Base-by-base conservation (phyloP, 1,140 invertebrate genomes). In the Tachypleus tridentatus region DNA sequence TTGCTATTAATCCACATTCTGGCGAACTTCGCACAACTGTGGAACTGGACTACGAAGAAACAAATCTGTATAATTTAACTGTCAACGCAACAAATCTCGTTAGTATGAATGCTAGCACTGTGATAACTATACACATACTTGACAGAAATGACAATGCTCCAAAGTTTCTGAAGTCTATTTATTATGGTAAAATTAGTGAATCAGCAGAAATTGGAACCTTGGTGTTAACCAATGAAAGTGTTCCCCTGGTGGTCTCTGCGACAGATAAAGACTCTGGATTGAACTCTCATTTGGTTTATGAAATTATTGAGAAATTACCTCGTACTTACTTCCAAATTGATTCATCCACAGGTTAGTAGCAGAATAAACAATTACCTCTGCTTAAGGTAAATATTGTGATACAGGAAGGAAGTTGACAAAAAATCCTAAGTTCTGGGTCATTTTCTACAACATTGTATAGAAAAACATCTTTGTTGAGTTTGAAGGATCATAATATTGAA, bases 41-140 rank as follows among this genome's bases (percentile, higher is more conserved):
- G 70, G 80, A 81, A 48, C 80, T 94, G 53, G 91, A 94, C 74
- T 92, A 88, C 75, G 91, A 95, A 75, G 78, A 79, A 56, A 82
- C 75, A 47, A 83, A 84, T 68, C 82, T 85, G 62, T 94, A 91
- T 74, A 93, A 94, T 74, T 76, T 97, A 7, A 89, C 88, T 7
- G 79, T 97, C 47, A 80, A 81, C 56, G 92, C 89, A 4, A 87
- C 86, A 6, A 94, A 92, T 73, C 91, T 95, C 86, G 87, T 88
- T 72, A 79, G 81, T 72, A 70, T 73, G 9, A 69, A 74, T 4
- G 69, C 76, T 10, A 66, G 67, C 6, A 71, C 74, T 5, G 66
- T 70, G 51, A 72, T 81, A 7, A 68, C 75, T 52, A 73, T 82
- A 50, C 78, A 80, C 69, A 69, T 82, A 9, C 61, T 78, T 29